Evolutionary conservation across 2,113 vertebrate genomes (phyloP).

Genomic region (Xiphophorus maculatus): DNA sequence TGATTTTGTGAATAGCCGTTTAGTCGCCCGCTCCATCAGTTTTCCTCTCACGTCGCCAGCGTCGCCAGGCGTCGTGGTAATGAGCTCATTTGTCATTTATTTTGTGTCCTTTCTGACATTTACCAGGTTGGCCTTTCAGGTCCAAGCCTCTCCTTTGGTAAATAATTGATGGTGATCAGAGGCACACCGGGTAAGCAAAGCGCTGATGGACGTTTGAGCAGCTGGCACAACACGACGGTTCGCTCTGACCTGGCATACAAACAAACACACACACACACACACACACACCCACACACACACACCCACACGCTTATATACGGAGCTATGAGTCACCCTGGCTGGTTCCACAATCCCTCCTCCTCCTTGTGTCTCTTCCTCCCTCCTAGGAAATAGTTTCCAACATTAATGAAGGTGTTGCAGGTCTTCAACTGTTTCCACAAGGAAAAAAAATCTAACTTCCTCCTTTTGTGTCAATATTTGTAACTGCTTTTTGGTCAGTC

Average conservation of each 20-base stretch:
- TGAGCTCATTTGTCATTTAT: slow-evolving; percentile 70
- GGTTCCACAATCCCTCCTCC: slow-evolving; percentile 28
- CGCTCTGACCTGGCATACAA: slow-evolving; percentile 30
- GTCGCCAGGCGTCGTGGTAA: slow-evolving; percentile 37
- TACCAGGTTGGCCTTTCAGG: slow-evolving; percentile 69
- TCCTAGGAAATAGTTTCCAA: slow-evolving; percentile 69
- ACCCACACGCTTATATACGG: slow-evolving; percentile 1
- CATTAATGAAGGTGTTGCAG: slow-evolving; percentile 46
- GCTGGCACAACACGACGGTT: slow-evolving; percentile 45
- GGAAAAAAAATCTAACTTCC: slow-evolving; percentile 1
- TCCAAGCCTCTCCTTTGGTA: slow-evolving; percentile 50
- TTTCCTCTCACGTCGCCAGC: slow-evolving; percentile 48
- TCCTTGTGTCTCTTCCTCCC: slow-evolving; percentile 2
- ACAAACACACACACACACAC: slow-evolving; percentile 13
- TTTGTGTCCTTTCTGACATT: slow-evolving; percentile 78
- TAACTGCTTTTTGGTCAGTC: neutral
- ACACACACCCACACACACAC: neutral
- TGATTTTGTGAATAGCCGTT: neutral
- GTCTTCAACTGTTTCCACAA: slow-evolving; percentile 33
- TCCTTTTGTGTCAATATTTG: slow-evolving; percentile 9
- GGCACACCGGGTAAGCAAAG: slow-evolving; percentile 42
- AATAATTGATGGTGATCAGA: slow-evolving; percentile 73
- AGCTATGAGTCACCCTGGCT: slow-evolving; percentile 63
- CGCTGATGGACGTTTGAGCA: slow-evolving; percentile 46
- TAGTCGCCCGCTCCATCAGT: slow-evolving; percentile 20